Base-by-base conservation (phyloP, 2,888 invertebrate genomes). In the Eupithecia insigniata region DNA sequence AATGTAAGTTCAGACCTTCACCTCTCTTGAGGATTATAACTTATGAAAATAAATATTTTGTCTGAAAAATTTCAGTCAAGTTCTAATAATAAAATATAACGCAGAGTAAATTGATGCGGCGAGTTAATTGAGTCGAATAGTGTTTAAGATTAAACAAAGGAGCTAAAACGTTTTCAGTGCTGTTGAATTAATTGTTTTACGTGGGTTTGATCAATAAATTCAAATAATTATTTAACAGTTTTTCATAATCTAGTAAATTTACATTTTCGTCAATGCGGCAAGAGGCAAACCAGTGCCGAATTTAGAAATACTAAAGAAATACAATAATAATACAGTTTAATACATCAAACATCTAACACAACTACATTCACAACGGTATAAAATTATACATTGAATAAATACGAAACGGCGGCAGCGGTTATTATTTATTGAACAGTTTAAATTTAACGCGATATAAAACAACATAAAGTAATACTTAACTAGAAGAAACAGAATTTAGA, bases 391-490 rank as follows among this genome's bases (percentile, higher is more conserved):
- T 87, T 89, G 83, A 90, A 90, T 90, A 91, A 91, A 90, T 87
- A 92, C 88, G 89, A 90, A 91, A 89, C 86, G 87, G 86, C 84
- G 79, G 87, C 86, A 87, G 86, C 84, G 79, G 87, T 86, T 84
- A 88, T 83, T 69, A 74, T 67, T 69, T 46, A 72, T 80, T 88
- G 88, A 92, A 92, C 88, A 90, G 74, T 90, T 91, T 91, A 92
- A 89, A 91, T 89, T 85, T 61, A 88, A 89, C 84, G 90, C 84
- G 85, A 83, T 87, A 30, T 90, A 89, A 92, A 92, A 93, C 91
- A 93, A 93, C 87, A 85, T 76, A 75, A 78, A 73, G 74, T 79
- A 93, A 93, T 92, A 93, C 92, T 93, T 64, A 64, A 39, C 55
- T 55, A 55, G 26, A 91, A 86, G 84, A 88, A 87, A 91, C 89